Conservation (phyloP, 1,140 invertebrate genomes). For the Chionoecetes opilio region DNA sequence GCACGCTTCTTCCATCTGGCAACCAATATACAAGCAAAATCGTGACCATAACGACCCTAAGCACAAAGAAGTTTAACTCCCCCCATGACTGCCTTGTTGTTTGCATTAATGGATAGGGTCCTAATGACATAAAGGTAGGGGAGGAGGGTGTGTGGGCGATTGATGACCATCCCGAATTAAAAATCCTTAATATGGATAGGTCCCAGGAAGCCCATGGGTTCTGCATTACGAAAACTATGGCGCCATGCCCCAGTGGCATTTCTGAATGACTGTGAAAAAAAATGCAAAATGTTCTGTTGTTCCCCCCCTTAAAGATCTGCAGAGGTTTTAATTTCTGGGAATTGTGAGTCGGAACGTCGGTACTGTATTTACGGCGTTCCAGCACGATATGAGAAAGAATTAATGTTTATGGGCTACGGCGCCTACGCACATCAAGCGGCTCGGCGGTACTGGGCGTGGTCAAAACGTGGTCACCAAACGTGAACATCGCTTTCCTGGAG, state of each 20-base stretch:
- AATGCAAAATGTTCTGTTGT: slow-evolving; percentile 51
- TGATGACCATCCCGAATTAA: not conserved
- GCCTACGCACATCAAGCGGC: slow-evolving; percentile 68
- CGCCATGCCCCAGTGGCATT: slow-evolving; percentile 34
- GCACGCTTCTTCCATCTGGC: not conserved
- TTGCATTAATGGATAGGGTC: slow-evolving; percentile 55
- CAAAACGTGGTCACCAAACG: slow-evolving; percentile 36
- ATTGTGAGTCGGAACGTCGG: slow-evolving; percentile 73
- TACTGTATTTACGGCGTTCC: slow-evolving; percentile 72
- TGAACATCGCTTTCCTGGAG: slow-evolving; percentile 57
- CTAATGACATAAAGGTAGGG: slow-evolving; percentile 55
- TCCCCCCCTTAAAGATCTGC: slow-evolving; percentile 58
- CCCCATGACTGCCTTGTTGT: not conserved
- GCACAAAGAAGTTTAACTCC: not conserved
- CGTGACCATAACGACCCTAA: not conserved
- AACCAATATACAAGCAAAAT: not conserved
- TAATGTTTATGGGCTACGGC: slow-evolving; percentile 76
- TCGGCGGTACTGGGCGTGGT: slow-evolving; percentile 70
- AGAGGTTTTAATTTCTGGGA: slow-evolving; percentile 68
- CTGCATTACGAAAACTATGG: slow-evolving; percentile 74
- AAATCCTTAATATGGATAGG: slow-evolving; percentile 34
- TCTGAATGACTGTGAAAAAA: slow-evolving; percentile 68
- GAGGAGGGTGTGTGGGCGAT: slow-evolving; percentile 63
- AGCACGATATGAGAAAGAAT: slow-evolving; percentile 47
- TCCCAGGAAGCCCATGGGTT: slow-evolving; percentile 71